Base-by-base conservation (phyloP, 2,888 invertebrate genomes). In the Sesia apiformis region DNA sequence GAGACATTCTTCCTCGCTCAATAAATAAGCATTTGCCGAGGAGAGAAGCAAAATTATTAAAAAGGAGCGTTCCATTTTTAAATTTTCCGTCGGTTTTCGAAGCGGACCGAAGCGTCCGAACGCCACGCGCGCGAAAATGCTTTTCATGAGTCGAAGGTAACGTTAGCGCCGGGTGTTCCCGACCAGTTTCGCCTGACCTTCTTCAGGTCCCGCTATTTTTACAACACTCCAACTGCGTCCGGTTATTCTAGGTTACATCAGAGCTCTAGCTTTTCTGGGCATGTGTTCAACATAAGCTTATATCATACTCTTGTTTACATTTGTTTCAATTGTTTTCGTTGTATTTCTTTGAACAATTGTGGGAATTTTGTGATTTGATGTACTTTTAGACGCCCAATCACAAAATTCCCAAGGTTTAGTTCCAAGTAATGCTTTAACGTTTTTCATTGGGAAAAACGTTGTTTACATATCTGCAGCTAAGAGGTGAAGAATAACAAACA, bases 1-100 rank as follows among this genome's bases (percentile, higher is more conserved):
- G 8, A 88, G 66, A 63, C 89, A 89, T 62, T 88, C 87, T 65
- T 88, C 88, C 52, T 82, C 79, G 41, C 64, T 58, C 8, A 79
- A 61, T 40, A 76, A 63, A 56, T 74, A 70, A 6, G 71, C 79
- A 40, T 72, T 72, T 23, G 70, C 66, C n/a, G 74, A 64, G 4
- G 69, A 67, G 55, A 72, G 63, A 7, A 70, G 58, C 8, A 80
- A 60, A 41, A 56, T 52, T 70, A 43, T 56, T 70, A 60, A 4
- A 72, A 69, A 66, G 70, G 53, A 52, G 58, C 61, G 58, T 61
- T 61, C 62, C 63, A 71, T 65, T 60, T 67, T 74, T 39, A 56
- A 61, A 52, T 41, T 58, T 63, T 65, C 59, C 57, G n/a, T 8
- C n/a, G 0, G 5, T 7, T 8, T 8, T 6, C 4, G 8, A 23